A percentile compares a stretch with the other conserved stretches of the same genome.
Conservation (phyloP, 2,888 invertebrate species). For the Dicyrtomina minuta region DNA sequence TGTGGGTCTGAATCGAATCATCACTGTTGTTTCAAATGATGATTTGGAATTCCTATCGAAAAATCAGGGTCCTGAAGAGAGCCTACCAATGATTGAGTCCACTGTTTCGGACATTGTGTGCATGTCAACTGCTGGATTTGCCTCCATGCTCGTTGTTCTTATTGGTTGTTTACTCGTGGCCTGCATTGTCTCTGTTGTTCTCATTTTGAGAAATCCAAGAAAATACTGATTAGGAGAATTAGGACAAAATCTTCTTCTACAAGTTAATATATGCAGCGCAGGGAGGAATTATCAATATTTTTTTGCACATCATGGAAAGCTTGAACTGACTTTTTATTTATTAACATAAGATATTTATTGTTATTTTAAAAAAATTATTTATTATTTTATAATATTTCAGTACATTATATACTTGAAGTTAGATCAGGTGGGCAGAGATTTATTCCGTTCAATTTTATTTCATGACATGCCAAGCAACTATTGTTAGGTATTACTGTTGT, state of each 20-base stretch:
- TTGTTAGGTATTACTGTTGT: background rate
- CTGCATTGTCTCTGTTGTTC: slow-evolving; percentile 80
- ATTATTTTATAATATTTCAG: background rate
- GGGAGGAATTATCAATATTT: background rate
- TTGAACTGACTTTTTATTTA: slow-evolving; percentile 34
- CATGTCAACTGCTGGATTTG: slow-evolving; percentile 86
- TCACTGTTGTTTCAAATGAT: slow-evolving; percentile 75
- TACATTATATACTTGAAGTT: background rate
- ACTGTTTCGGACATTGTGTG: slow-evolving; percentile 47
- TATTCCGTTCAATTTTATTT: slow-evolving; percentile 5
- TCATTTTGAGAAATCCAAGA: slow-evolving; percentile 70
- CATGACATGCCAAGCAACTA: slow-evolving; percentile 14
- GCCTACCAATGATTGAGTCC: slow-evolving; percentile 47
- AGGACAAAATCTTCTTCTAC: background rate
- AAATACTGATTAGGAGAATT: slow-evolving; percentile 26
- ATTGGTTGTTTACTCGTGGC: slow-evolving; percentile 80
- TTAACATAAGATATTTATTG: slow-evolving; percentile 25
- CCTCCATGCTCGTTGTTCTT: slow-evolving; percentile 78
- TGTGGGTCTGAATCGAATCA: slow-evolving; percentile 84
- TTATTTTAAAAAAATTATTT: slow-evolving; percentile 8
- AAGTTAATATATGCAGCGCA: background rate
- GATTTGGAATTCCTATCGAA: slow-evolving; percentile 36
- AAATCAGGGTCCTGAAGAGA: slow-evolving; percentile 36
- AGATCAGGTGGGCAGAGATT: background rate
- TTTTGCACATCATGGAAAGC: slow-evolving; percentile 16